A percentile compares a stretch with the other conserved stretches of the same genome.
These are phyloP conservation scores for Echinometra lucunter DNA, from an alignment of 53 echinoderm and acorn worm genomes.

Conservation along the genomic window DNA sequence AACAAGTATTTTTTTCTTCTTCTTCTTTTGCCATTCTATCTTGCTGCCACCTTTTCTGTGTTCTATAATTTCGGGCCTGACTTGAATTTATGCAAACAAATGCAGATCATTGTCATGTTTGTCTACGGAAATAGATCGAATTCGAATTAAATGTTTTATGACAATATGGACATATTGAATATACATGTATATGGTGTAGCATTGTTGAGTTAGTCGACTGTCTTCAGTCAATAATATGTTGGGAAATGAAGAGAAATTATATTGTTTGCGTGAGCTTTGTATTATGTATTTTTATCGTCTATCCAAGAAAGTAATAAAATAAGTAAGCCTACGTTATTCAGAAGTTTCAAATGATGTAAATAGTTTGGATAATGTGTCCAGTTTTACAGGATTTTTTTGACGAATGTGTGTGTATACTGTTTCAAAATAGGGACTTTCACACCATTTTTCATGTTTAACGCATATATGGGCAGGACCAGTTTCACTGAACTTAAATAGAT, in stretches of 20 bases:
- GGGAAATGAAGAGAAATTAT: background rate
- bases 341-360: slow-evolving; percentile 47
- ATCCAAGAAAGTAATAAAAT: background rate
- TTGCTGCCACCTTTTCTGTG: background rate
- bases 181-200: background rate
- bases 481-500: background rate
- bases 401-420: background rate
- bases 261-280: background rate
- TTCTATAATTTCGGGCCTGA: background rate
- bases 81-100: background rate
- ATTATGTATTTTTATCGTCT: background rate
- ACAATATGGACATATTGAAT: background rate
- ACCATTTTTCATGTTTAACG: background rate
- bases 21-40: background rate
- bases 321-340: background rate
- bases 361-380: background rate
- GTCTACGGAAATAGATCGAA: background rate
- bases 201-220: background rate
- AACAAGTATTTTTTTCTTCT: background rate
- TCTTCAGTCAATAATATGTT: background rate
- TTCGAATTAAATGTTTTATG: background rate
- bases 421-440: slow-evolving; percentile 22
- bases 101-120: background rate
- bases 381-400: background rate
- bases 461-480: background rate